These are phyloP conservation scores for Trachelus tabidus DNA, from an alignment of 2,888 invertebrate genomes.

Conservation along the genomic window DNA sequence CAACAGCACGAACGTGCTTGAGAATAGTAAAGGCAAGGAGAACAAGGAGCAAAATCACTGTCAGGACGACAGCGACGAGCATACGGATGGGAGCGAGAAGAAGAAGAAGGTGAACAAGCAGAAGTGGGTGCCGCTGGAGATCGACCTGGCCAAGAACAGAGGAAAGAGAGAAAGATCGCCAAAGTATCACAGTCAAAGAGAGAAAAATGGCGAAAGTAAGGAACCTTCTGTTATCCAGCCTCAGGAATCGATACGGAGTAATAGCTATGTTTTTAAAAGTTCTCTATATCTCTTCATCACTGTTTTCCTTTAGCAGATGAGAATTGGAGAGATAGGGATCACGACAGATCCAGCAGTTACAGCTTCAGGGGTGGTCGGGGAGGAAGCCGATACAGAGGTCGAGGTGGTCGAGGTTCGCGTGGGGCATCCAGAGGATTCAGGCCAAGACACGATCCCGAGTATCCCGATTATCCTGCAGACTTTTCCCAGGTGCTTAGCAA, in stretches of 20 bases:
- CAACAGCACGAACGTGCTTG: conserved; percentile 39
- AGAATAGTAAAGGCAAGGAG: conserved; percentile 56
- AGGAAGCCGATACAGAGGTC: conserved; percentile 60
- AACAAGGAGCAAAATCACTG: conserved; percentile 60
- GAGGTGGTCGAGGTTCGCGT: conserved; percentile 69
- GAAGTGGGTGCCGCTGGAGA: conserved; percentile 93
- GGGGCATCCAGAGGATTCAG: conserved; percentile 66
- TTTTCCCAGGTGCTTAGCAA: conserved; percentile 61
- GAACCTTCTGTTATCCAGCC: conserved; percentile 65
- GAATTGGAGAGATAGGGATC: conserved; percentile 57
- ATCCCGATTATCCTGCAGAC: conserved; percentile 67
- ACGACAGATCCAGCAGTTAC: conserved; percentile 51
- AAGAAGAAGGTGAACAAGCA: conserved; percentile 72
- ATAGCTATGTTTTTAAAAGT: neutral
- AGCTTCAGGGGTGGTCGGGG: conserved; percentile 55
- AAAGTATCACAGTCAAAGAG: conserved; percentile 57
- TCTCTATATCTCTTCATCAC: neutral
- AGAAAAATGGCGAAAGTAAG: conserved; percentile 63
- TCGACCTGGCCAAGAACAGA: conserved; percentile 80
- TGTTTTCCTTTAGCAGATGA: conserved; percentile 38
- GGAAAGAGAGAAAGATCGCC: conserved; percentile 74
- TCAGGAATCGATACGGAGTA: conserved; percentile 43
- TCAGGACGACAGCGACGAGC: conserved; percentile 66
- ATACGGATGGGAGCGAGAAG: conserved; percentile 62
- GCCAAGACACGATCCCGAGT: conserved; percentile 67